Evolutionary conservation across 2,113 vertebrate species (phyloP), one percentile per base, ranked within the genome.

Genomic region (Phyllopteryx taeniolatus): DNA sequence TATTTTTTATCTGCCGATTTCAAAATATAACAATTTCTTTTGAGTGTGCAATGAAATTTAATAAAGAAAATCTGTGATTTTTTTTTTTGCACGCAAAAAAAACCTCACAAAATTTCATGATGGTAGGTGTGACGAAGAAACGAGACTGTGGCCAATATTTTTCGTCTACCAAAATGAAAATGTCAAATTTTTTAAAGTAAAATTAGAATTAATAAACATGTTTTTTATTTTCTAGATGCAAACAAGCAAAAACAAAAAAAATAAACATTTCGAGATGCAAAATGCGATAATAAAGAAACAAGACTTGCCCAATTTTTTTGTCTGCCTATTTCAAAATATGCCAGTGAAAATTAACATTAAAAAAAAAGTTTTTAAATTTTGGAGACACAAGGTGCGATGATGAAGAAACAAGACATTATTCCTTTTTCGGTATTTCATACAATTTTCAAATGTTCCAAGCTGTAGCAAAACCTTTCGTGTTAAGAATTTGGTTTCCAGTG

Each of bases 401-500:
- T 22, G 27, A 59, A 57, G n/a, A 27, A 57, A 59, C 2, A 9
- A n/a, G 53, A 54, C 53, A 12, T 47, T 13, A 3, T 47, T 17
- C 49, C 15, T 59, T 31, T 59, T 59, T 27, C 13, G 13, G 27
- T 31, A 59, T 31, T 31, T 61, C 59, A 17, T 15, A 35, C 27
- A 33, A 33, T 76, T 84, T 80, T 62, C 71, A 74, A 81, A 89
- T 90, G 90, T 91, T 87, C 87, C 77, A 87, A 72, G 27, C 71
- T 73, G 83, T 74, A 84, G 90, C 86, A 79, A 77, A 82, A 80
- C 80, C 89, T 83, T 82, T 83, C 71, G 86, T 91, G 8, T 61
- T 88, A 89, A 79, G 76, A 82, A 76, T 79, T 91, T 83, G 79
- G 70, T 86, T 86, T 82, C 80, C 82, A 81, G 90, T 60, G 77